Conservation (phyloP, 2,113 vertebrate species). For the Porphyrio hochstetteri region DNA sequence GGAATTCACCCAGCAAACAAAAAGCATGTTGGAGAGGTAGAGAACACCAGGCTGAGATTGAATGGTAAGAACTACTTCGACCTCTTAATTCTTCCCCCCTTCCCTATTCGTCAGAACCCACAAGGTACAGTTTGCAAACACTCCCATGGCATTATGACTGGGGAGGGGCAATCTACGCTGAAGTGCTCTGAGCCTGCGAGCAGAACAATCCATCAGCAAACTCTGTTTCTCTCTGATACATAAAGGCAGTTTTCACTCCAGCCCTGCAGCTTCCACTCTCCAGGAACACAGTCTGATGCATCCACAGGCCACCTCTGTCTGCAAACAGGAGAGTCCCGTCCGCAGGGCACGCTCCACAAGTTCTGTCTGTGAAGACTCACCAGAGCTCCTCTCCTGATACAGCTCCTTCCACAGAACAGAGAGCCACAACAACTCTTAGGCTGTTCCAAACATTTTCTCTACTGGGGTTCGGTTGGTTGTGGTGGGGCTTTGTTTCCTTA, state of each 20-base stretch:
- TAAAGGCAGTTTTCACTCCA: not conserved
- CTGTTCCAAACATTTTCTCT: not conserved
- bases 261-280: no score
- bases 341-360: not conserved
- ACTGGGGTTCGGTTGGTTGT: no score
- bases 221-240: not conserved
- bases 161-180: not conserved
- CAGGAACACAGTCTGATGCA: not conserved
- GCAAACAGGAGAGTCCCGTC: not conserved
- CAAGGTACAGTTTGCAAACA: not conserved
- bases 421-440: not conserved
- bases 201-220: not conserved
- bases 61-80: not conserved
- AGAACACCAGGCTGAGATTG: not conserved
- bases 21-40: not conserved
- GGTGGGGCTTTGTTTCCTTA: not conserved
- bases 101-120: not conserved
- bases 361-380: not conserved
- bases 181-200: accelerated
- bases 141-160: not conserved
- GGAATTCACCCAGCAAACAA: not conserved
- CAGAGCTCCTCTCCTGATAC: not conserved
- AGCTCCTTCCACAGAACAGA: not conserved
- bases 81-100: not conserved
- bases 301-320: not conserved